These are phyloP conservation scores for Drosophila carrolli DNA, from an alignment of 1,140 invertebrate genomes.

Conservation along the genomic window DNA sequence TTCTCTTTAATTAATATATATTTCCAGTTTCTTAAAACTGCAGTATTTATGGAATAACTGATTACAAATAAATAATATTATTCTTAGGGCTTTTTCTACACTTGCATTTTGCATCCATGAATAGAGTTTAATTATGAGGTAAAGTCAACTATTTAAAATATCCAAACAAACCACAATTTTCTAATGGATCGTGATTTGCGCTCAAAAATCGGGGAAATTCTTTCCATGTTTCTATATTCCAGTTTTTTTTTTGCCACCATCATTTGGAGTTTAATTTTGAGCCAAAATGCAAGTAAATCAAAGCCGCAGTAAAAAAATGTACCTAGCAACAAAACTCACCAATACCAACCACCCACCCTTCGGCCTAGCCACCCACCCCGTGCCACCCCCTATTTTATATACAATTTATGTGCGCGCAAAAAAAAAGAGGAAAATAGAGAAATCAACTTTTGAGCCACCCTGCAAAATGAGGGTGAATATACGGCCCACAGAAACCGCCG, in stretches of 20 bases:
- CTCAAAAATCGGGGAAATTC: constrained; percentile 4
- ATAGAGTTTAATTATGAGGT: too few species aligned
- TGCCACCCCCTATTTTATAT: constrained; percentile 41
- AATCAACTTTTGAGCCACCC: constrained; percentile 60
- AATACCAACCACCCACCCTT: constrained; percentile 45
- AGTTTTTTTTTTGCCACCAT: background rate
- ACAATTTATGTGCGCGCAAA: constrained; percentile 55
- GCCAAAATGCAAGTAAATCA: constrained; percentile 40
- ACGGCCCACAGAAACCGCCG: constrained; percentile 72
- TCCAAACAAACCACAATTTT: too few species aligned
- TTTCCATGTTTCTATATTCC: background rate
- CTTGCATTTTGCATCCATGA: too few species aligned
- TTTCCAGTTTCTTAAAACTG: too few species aligned
- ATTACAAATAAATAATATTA: too few species aligned
- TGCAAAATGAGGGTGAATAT: constrained; percentile 66
- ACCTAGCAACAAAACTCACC: constrained; percentile 72
- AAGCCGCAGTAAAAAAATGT: constrained; percentile 21
- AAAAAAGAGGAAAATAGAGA: constrained; percentile 33
- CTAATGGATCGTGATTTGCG: background rate
- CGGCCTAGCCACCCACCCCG: constrained; percentile 3
- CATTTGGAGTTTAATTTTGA: constrained; percentile 30
- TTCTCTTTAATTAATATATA: too few species aligned
- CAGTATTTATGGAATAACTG: too few species aligned
- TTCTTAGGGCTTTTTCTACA: too few species aligned
- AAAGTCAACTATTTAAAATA: too few species aligned